Percentiles rank a stretch among this genome's conserved stretches.
Conservation (phyloP, 2,888 invertebrate species). For the Homarus gammarus region DNA sequence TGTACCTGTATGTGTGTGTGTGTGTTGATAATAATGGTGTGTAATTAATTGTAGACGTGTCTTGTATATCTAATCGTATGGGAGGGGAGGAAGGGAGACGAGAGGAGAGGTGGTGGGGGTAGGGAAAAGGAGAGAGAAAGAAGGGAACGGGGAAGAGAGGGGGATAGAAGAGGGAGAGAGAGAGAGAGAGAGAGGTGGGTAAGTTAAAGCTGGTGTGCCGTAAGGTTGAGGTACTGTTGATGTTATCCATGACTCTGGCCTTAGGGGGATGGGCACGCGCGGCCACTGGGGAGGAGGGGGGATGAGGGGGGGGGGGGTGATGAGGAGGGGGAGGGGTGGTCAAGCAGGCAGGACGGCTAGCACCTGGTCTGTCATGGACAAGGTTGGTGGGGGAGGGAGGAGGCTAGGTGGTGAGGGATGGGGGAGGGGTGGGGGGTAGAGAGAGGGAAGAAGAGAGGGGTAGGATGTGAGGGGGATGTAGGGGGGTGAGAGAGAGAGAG, state of each 20-base stretch:
- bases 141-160: background rate
- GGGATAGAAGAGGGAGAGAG: background rate
- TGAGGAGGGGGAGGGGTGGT: background rate
- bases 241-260: background rate
- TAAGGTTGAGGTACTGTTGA: too few relatives aligned
- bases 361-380: too few relatives aligned
- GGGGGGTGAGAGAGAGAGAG: too few relatives aligned
- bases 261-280: background rate
- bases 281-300: background rate
- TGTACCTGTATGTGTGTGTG: background rate
- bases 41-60: too few relatives aligned
- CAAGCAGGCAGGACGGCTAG: too few relatives aligned
- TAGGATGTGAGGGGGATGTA: too few relatives aligned
- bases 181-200: background rate
- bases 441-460: too few relatives aligned
- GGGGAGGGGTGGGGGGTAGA: too few relatives aligned
- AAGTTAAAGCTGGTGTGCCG: too few relatives aligned
- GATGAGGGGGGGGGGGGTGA: background rate
- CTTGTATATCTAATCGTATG: background rate
- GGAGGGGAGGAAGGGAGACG: background rate
- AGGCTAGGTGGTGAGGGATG: too few relatives aligned
- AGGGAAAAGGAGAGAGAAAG: background rate
- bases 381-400: too few relatives aligned
- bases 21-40: background rate
- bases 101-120: background rate